Conservation (phyloP, 2,888 invertebrate genomes). For the Tribolium freemani region DNA sequence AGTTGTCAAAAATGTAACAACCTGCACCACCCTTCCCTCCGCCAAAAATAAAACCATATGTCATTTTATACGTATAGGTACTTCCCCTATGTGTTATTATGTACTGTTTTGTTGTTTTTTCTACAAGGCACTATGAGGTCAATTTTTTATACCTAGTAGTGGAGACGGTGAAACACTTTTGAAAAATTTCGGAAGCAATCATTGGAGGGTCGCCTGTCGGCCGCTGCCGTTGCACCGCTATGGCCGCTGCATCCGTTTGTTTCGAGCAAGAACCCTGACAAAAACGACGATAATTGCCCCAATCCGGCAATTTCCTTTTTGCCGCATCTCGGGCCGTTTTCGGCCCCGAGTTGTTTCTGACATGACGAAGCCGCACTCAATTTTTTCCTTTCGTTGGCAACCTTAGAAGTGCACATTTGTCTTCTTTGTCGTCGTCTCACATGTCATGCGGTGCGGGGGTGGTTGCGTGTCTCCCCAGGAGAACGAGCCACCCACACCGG, state of each 20-base stretch:
- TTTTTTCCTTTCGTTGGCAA: constrained; percentile 23
- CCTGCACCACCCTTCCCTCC: too few relatives aligned
- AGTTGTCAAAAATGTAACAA: too few relatives aligned
- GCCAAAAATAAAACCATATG: too few relatives aligned
- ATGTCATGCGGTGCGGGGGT: constrained; percentile 29
- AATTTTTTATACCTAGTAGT: too few relatives aligned
- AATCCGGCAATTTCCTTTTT: constrained; percentile 38
- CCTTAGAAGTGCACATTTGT: constrained; percentile 31
- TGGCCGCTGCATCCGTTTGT: background rate
- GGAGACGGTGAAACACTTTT: background rate
- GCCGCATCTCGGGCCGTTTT: constrained; percentile 27
- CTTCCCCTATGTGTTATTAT: too few relatives aligned
- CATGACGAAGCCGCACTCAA: constrained; percentile 14
- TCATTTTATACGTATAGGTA: too few relatives aligned
- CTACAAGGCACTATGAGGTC: too few relatives aligned
- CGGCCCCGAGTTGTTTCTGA: constrained; percentile 20
- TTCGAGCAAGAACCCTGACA: constrained; percentile 16
- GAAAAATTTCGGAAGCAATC: background rate
- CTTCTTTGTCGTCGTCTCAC: constrained; percentile 31
- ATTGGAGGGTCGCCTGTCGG: too few relatives aligned
- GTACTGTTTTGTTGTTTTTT: too few relatives aligned
- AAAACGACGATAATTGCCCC: constrained; percentile 39
- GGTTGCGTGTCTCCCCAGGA: constrained; percentile 29
- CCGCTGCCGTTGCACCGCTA: background rate
- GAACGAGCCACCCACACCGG: constrained; percentile 19